These are phyloP conservation scores for Oenanthe melanoleuca DNA, from an alignment of 2,113 vertebrate species.

Conservation along the genomic window DNA sequence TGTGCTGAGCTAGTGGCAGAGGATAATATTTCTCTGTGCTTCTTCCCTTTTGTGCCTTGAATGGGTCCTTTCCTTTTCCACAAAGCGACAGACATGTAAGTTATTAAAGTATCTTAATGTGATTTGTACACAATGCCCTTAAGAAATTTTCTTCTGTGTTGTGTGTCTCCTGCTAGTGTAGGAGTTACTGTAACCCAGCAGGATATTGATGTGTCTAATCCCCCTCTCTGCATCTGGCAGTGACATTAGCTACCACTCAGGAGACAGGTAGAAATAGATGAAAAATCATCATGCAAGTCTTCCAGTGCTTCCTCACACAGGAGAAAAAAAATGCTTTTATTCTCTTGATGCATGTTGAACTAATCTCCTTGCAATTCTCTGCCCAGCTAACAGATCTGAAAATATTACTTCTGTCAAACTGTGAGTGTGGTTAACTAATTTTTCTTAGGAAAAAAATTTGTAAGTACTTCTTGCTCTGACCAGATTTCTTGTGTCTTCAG, in stretches of 20 bases:
- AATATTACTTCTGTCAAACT: neutral
- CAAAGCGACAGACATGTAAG: neutral
- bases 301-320: neutral
- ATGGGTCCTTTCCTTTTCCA: neutral
- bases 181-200: neutral
- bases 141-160: neutral
- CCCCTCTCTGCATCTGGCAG: neutral
- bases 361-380: neutral
- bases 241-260: neutral
- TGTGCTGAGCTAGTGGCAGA: neutral
- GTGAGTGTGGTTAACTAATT: neutral
- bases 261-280: slow-evolving; percentile 8
- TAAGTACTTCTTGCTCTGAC: neutral
- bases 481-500: neutral
- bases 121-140: neutral
- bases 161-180: neutral
- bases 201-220: neutral
- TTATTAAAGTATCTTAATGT: neutral
- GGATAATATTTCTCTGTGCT: neutral
- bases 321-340: neutral
- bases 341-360: neutral
- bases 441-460: neutral
- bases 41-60: neutral
- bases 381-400: neutral
- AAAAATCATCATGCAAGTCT: neutral